Evolutionary conservation across 2,113 vertebrate genomes (phyloP).

Genomic region (Stomatorhinus ivindoensis): DNA sequence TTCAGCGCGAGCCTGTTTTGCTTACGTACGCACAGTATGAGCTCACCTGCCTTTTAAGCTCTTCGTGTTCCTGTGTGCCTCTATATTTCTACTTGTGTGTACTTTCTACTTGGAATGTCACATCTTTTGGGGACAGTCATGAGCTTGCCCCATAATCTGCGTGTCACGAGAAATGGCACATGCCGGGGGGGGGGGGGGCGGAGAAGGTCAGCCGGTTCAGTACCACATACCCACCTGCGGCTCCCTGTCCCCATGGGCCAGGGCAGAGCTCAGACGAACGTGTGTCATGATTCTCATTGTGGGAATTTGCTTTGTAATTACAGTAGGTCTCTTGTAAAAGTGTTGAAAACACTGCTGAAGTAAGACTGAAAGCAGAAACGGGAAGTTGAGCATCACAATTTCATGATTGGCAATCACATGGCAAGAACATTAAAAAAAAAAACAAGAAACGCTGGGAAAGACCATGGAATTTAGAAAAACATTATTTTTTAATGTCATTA

Average conservation of each 20-base stretch:
- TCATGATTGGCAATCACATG: neutral
- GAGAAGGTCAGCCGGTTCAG: neutral
- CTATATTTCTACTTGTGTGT: neutral
- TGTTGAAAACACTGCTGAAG: neutral
- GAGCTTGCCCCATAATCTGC: neutral
- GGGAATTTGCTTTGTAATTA: neutral
- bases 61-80: neutral
- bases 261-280: neutral
- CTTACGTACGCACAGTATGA: neutral
- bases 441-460: neutral
- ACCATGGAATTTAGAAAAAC: neutral
- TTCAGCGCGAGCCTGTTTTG: neutral
- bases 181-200: neutral
- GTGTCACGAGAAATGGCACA: neutral
- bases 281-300: neutral
- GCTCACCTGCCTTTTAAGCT: neutral
- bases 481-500: neutral
- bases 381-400: neutral
- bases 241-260: neutral
- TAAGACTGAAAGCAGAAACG: neutral
- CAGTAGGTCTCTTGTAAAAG: neutral
- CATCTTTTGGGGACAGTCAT: neutral
- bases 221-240: neutral
- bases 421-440: neutral
- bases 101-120: neutral